These are phyloP conservation scores for Cepaea hortensis DNA, from an alignment of 2,888 invertebrate genomes.

Conservation along the genomic window DNA sequence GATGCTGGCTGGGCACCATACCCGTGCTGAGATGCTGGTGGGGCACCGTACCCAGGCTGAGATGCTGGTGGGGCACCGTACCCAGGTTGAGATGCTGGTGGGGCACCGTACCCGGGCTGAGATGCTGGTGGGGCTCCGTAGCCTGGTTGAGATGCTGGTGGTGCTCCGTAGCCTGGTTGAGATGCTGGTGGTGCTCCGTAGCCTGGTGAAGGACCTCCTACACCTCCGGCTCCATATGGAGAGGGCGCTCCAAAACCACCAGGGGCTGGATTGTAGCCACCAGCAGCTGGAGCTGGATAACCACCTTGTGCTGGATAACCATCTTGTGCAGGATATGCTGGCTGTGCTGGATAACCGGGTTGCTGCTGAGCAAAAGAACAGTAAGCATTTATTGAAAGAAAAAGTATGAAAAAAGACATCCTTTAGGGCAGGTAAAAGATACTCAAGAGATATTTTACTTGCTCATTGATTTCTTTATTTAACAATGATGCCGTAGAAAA, in stretches of 20 bases:
- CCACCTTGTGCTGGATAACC: slow-evolving; percentile 17
- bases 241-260: slow-evolving; percentile 44
- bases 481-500: neutral
- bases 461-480: neutral
- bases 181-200: slow-evolving; percentile 38
- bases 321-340: slow-evolving; percentile 33
- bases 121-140: slow-evolving; percentile 40
- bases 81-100: neutral
- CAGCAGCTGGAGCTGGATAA: slow-evolving; percentile 8
- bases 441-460: too few relatives aligned
- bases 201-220: slow-evolving; percentile 44
- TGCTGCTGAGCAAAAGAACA: slow-evolving; percentile 24
- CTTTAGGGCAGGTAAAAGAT: too few relatives aligned
- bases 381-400: too few relatives aligned
- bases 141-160: slow-evolving; percentile 38
- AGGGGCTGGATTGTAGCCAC: slow-evolving; percentile 44
- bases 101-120: slow-evolving; percentile 25
- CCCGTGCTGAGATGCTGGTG: slow-evolving; percentile 38
- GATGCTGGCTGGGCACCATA: slow-evolving; percentile 54
- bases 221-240: slow-evolving; percentile 46
- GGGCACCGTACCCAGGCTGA: slow-evolving; percentile 41
- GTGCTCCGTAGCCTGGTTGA: slow-evolving; percentile 44
- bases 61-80: slow-evolving; percentile 4
- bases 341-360: slow-evolving; percentile 49
- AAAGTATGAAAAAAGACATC: too few relatives aligned